Percentiles rank a stretch among this genome's conserved stretches.
Conservation (phyloP, 2,797 vertebrate genomes). For the Choloepus didactylus region DNA sequence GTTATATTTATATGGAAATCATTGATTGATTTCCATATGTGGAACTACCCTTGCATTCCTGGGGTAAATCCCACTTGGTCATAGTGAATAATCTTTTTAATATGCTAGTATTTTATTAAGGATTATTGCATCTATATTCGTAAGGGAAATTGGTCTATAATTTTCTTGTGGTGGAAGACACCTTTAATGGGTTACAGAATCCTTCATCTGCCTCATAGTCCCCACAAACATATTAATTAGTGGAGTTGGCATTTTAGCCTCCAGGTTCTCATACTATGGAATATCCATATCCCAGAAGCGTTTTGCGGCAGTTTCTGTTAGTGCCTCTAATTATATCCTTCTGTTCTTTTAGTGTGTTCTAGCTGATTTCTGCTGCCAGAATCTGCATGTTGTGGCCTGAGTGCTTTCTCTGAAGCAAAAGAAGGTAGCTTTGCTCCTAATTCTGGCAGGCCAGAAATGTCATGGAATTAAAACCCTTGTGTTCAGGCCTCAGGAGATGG, state of each 20-base stretch:
- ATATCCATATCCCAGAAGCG: not conserved
- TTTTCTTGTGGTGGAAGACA: no score
- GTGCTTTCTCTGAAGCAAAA: not conserved
- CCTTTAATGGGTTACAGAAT: not conserved
- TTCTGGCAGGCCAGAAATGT: not conserved
- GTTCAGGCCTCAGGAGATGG: not conserved
- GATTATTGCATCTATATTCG: no score
- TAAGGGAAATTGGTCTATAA: no score
- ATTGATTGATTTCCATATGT: no score
- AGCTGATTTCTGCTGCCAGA: not conserved
- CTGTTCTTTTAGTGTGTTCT: not conserved
- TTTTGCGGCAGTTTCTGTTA: not conserved
- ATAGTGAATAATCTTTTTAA: no score
- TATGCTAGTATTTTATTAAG: no score
- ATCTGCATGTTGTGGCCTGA: not conserved
- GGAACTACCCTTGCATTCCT: no score
- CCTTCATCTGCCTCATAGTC: not conserved
- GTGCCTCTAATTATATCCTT: not conserved
- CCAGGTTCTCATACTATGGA: not conserved
- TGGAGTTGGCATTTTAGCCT: not conserved
- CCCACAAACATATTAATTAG: not conserved
- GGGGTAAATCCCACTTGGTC: no score
- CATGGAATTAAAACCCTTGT: not conserved
- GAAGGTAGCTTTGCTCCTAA: not conserved
- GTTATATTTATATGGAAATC: no score